Evolutionary conservation across 2,888 invertebrate species (phyloP), one percentile per base, ranked within the genome.

Genomic region (Erebia palarica): DNA sequence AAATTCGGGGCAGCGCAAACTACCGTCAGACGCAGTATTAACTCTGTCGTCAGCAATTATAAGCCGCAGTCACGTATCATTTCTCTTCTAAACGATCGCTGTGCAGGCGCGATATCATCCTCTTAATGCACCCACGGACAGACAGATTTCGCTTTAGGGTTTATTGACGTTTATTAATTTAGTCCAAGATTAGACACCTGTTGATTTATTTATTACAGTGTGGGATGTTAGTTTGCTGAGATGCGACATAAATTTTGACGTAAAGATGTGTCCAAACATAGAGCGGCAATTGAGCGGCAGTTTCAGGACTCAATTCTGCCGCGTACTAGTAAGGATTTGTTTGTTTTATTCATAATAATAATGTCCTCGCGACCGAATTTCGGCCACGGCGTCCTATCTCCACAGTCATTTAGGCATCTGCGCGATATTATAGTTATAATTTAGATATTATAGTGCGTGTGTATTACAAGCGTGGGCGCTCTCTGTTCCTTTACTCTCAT

Each of bases 161-260:
- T 78, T 78, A 77, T 76, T 77, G 75, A 74, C 75, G 73, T 74
- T 75, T 79, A 78, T 79, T 79, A 78, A 77, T 79, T 78, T 76
- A 75, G 76, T 68, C 73, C 69, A 72, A 75, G 74, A 73, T 78
- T 76, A 75, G 77, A 76, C 76, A 78, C 78, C 77, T 78, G 78
- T 75, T 78, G 78, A 79, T 77, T 76, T 79, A 80, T 78, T 77
- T 78, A 79, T 79, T 78, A 76, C 70, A 55, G 75, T 75, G 75
- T 78, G 75, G 75, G 74, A 73, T 74, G 78, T 63, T 57, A 9
- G 44, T 18, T 59, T 42, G 71, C 55, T 65, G 71, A 74, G 68
- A 13, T 53, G 2, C 67, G 65, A 65, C 51, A 57, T 13, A 42
- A 57, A 36, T 27, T 58, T 27, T 27, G 21, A 27, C 13, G 21